Conservation (phyloP, 2,888 invertebrate genomes). For the Calliopum simillimum region DNA sequence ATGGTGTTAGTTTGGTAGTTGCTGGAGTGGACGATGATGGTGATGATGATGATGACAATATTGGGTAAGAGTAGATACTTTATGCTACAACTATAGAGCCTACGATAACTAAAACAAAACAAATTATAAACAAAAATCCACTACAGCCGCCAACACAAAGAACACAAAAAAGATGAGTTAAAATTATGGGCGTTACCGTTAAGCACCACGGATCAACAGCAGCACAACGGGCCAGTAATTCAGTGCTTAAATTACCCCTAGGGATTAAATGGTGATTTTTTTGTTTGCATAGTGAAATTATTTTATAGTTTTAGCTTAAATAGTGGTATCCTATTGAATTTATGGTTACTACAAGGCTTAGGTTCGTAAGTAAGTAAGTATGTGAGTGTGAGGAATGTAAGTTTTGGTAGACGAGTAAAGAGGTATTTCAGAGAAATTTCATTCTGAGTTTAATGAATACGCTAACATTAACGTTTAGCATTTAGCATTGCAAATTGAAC, state of each 20-base stretch:
- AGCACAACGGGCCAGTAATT: constrained; percentile 29
- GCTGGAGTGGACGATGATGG: constrained; percentile 20
- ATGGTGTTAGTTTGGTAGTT: constrained; percentile 7
- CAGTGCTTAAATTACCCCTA: constrained; percentile 13
- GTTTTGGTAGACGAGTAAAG: no score
- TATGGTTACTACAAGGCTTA: not conserved
- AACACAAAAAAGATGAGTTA: constrained; percentile 26
- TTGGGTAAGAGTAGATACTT: constrained; percentile 36
- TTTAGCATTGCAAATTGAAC: no score
- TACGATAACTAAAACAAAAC: constrained; percentile 33
- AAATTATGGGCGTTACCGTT: constrained; percentile 55
- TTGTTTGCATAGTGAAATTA: not conserved
- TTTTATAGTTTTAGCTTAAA: constrained; percentile 23
- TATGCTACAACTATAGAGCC: constrained; percentile 30
- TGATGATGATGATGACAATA: constrained; percentile 25
- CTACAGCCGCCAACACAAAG: constrained; percentile 16
- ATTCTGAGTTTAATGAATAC: no score
- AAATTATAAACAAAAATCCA: constrained; percentile 42
- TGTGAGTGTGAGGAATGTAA: no score
- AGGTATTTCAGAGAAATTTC: no score
- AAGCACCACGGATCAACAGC: constrained; percentile 57
- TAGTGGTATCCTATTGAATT: not conserved
- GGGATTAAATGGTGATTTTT: constrained; percentile 4
- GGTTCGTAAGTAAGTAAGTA: no score
- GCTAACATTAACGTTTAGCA: no score